Conservation (phyloP, 2,888 invertebrate genomes). For the Rhamnusium bicolor region DNA sequence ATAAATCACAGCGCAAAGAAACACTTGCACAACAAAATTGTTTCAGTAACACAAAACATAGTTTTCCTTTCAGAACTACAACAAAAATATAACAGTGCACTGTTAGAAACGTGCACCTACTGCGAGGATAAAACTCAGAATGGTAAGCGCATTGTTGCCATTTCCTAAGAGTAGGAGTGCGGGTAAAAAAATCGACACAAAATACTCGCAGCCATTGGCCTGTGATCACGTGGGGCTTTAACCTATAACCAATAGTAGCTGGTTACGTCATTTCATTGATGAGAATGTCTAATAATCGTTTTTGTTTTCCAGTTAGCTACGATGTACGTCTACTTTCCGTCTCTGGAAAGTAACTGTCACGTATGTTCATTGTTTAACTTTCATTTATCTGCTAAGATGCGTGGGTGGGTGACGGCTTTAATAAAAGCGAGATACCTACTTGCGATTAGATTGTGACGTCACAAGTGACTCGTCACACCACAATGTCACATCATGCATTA, state of each 20-base stretch:
- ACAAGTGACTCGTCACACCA: slow-evolving; percentile 52
- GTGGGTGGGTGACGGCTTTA: slow-evolving; percentile 53
- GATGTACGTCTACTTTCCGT: slow-evolving; percentile 19
- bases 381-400: slow-evolving; percentile 27
- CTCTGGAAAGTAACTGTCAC: slow-evolving; percentile 16
- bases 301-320: slow-evolving; percentile 18
- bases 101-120: slow-evolving; percentile 44
- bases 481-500: background rate
- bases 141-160: slow-evolving; percentile 55
- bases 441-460: slow-evolving; percentile 60
- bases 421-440: slow-evolving; percentile 53
- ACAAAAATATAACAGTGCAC: slow-evolving; percentile 36
- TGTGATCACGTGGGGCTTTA: slow-evolving; percentile 68
- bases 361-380: slow-evolving; percentile 26
- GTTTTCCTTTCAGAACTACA: slow-evolving; percentile 43
- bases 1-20: slow-evolving; percentile 31
- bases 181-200: slow-evolving; percentile 58
- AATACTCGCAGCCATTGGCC: slow-evolving; percentile 63
- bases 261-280: slow-evolving; percentile 75
- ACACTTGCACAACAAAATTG: slow-evolving; percentile 47
- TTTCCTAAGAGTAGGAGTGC: slow-evolving; percentile 58
- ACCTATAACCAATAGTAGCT: slow-evolving; percentile 64
- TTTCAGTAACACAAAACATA: slow-evolving; percentile 39
- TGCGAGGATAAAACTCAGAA: slow-evolving; percentile 58
- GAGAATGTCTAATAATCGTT: slow-evolving; percentile 37